Base-by-base conservation (phyloP, 2,888 invertebrate genomes). In the Pollenia amentaria region DNA sequence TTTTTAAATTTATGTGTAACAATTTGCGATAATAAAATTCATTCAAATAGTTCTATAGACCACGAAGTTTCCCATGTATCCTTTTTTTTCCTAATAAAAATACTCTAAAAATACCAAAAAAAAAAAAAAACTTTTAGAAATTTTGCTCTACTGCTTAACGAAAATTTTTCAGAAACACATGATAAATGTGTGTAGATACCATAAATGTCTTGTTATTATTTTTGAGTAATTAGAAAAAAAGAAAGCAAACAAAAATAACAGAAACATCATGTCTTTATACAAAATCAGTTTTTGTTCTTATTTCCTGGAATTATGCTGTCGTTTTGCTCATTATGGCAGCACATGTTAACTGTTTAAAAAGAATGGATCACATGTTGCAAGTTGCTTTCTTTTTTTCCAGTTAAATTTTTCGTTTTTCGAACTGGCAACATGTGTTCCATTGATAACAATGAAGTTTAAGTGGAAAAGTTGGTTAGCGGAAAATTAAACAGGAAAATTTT, bases 381-480 rank as follows among this genome's bases (percentile, higher is more conserved):
- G n/a, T 60, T 60, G 8, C 29, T 57, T 60, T n/a, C 18, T 55
- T 60, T n/a, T n/a, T 40, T 38, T 55, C n/a, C n/a, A 6, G 29
- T 29, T 29, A 29, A 0, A 29, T 6, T 77, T 65, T 46, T 21
- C 46, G 18, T 65, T 29, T 55, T 65, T 55, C 46, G 40, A 46
- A 78, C 38, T 14, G 16, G 65, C 53, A 65, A 55, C 77, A 77
- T 77, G 55, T 77, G 77, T 57, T 77, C 57, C 42, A 38, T 14
- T 46, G 57, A 78, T 77, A 48, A 67, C 48, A 78, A 67, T 67
- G 14, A 29, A 44, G 42, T 55, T 51, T 14, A 16, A 6, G 1
- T 1, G 3, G 29, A n/a, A 65, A 46, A 8, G 38, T 38, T 40
- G 40, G 11, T 1, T 12, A 16, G 7, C 6, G 16, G 21, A 46